Percentiles rank a stretch among this genome's conserved stretches.
Conservation (phyloP, 2,888 invertebrate genomes). For the Luperina testacea region DNA sequence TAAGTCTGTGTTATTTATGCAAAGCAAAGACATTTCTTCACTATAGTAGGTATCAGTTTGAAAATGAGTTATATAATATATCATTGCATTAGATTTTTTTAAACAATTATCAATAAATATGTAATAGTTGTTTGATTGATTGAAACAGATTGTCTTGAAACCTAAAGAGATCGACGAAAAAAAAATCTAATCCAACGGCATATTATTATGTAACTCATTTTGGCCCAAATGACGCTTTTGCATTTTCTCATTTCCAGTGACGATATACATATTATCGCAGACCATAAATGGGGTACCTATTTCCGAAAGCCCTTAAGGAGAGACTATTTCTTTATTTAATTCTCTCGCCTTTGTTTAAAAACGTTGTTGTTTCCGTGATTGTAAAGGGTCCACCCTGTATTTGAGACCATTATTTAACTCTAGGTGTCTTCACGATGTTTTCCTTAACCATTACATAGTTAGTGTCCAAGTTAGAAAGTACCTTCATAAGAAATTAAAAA, state of each 20-base stretch:
- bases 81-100: too few relatives aligned
- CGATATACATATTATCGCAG: too few relatives aligned
- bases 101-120: too few relatives aligned
- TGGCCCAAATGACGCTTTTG: too few relatives aligned
- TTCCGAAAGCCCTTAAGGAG: background rate
- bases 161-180: too few relatives aligned
- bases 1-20: conserved; percentile 9
- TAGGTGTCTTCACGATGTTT: background rate
- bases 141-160: too few relatives aligned
- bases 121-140: too few relatives aligned
- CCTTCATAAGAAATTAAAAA: background rate
- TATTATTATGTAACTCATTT: too few relatives aligned
- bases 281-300: background rate
- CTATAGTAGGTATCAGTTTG: background rate
- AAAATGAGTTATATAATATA: too few relatives aligned
- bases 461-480: background rate
- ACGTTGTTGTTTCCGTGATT: rapidly evolving
- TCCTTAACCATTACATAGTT: background rate
- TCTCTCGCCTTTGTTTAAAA: background rate
- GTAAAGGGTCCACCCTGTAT: background rate
- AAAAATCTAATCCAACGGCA: too few relatives aligned
- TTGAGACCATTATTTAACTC: background rate
- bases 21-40: background rate
- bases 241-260: too few relatives aligned
- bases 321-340: background rate